Evolutionary conservation across 2,113 vertebrate species (phyloP).

Genomic region (Bathybates hornii): DNA sequence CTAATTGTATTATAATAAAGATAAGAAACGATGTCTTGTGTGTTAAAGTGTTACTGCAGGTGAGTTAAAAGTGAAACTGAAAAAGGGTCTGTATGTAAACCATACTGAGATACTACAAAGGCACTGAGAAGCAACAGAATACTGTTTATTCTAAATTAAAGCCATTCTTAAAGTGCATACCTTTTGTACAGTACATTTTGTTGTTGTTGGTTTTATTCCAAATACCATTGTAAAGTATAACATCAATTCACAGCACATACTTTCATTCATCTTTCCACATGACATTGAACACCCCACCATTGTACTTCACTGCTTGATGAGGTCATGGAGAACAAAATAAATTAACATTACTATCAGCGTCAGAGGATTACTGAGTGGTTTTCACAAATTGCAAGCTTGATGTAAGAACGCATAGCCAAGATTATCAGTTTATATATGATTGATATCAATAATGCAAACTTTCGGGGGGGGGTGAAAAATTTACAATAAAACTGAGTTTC

Average conservation of each 20-base stretch:
- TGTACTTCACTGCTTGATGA: background rate
- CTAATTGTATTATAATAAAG: background rate
- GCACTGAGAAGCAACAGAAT: background rate
- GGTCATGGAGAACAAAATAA: background rate
- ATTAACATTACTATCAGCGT: background rate
- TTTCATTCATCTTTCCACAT: background rate
- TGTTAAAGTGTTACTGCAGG: background rate
- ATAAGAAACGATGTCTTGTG: background rate
- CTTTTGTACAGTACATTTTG: background rate
- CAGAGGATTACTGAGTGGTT: background rate
- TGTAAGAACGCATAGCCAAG: background rate
- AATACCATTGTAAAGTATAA: background rate
- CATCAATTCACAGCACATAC: background rate
- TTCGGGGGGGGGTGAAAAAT: background rate
- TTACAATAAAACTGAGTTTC: background rate
- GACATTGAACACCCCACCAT: background rate
- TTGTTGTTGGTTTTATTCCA: background rate
- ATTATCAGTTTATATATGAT: background rate
- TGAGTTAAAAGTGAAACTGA: background rate
- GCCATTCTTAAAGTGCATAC: constrained; percentile 23
- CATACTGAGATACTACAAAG: background rate
- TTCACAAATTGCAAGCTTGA: background rate
- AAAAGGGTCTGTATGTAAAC: background rate
- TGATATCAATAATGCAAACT: background rate
- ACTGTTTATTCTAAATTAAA: constrained; percentile 42